Evolutionary conservation across 2,797 vertebrate genomes (phyloP).

Genomic region (Monodelphis domestica): DNA sequence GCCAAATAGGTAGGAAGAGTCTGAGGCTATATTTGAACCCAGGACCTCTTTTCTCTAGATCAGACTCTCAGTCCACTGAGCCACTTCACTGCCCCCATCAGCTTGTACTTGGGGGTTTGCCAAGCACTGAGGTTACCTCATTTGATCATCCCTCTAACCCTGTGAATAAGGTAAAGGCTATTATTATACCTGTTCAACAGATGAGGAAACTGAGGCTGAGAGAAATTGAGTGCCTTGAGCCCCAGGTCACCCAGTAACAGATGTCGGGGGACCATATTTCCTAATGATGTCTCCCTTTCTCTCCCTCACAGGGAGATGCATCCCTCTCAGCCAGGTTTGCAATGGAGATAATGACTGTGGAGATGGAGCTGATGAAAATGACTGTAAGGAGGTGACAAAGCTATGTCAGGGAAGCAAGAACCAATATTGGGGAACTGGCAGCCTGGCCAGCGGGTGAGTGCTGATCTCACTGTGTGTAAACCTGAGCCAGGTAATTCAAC

Average conservation of each 20-base stretch:
- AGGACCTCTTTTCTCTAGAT: too few relatives aligned
- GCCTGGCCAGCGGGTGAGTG: conserved; percentile 93
- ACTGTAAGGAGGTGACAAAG: conserved; percentile 86
- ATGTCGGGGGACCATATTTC: neutral
- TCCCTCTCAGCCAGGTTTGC: conserved; percentile 90
- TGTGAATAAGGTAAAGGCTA: fast-evolving
- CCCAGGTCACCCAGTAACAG: neutral
- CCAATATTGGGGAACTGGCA: conserved; percentile 93
- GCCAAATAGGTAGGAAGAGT: too few relatives aligned
- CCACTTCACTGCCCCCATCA: too few relatives aligned
- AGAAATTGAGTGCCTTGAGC: neutral
- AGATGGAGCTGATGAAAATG: conserved; percentile 92
- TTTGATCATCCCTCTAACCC: neutral
- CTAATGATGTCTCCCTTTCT: neutral
- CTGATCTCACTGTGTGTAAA: too few relatives aligned
- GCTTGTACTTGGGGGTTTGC: too few relatives aligned
- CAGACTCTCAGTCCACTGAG: too few relatives aligned
- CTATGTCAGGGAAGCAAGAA: conserved; percentile 89
- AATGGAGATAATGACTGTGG: conserved; percentile 97
- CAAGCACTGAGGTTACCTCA: neutral
- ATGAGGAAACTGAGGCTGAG: neutral
- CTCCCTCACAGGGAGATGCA: conserved; percentile 89
- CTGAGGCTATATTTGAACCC: too few relatives aligned
- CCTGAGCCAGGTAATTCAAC: neutral
- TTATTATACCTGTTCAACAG: neutral